These are phyloP conservation scores for Felis chaus DNA, from an alignment of 2,113 vertebrate genomes.

Conservation along the genomic window DNA sequence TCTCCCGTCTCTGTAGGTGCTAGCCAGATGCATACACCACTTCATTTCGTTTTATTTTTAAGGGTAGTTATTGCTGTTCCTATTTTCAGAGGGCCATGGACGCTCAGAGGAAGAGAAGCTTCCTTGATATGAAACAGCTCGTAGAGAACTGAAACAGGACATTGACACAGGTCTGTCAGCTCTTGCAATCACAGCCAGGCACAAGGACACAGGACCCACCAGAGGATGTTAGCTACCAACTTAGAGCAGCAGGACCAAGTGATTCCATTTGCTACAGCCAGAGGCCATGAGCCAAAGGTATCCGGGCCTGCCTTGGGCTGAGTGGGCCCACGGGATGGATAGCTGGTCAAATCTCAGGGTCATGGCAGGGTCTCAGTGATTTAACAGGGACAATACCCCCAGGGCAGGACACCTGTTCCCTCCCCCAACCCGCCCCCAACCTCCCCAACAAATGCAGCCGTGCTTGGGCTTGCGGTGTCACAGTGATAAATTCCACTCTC, in stretches of 20 bases:
- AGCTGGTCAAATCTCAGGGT: neutral
- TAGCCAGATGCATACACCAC: neutral
- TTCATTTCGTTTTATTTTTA: neutral
- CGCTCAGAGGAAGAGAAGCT: neutral
- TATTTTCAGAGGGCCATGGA: neutral
- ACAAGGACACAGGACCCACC: neutral
- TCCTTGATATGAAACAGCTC: neutral
- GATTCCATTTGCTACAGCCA: neutral
- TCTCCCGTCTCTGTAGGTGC: neutral
- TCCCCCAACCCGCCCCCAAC: neutral
- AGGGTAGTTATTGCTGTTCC: neutral
- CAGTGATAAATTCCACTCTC: constrained; percentile 47
- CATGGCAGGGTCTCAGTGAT: neutral
- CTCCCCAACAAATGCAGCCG: neutral
- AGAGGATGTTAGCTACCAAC: neutral
- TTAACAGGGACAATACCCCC: neutral
- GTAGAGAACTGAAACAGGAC: neutral
- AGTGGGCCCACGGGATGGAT: neutral
- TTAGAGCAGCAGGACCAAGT: neutral
- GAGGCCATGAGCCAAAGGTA: neutral
- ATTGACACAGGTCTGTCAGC: neutral
- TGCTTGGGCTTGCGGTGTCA: neutral
- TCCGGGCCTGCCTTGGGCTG: neutral
- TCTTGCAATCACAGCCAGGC: neutral
- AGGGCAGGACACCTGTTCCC: neutral